Percentiles rank a stretch among this genome's conserved stretches.
phyloP scores from a whole-genome alignment of 2,113 vertebrate genomes.

The Aepyceros melampus region DNA sequence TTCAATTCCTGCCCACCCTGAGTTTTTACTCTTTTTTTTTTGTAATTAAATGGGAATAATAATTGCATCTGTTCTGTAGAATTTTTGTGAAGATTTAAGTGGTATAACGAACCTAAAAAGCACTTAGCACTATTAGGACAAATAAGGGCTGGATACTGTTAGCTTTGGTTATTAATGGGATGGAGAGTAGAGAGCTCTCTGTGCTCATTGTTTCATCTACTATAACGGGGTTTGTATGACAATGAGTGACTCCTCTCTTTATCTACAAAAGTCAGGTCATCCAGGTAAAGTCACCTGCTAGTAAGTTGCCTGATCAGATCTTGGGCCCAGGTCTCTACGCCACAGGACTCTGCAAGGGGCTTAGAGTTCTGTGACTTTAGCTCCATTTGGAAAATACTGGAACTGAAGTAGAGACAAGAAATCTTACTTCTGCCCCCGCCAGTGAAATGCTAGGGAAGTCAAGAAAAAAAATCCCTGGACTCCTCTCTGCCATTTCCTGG shows the following conservation, averaged over 20 bases:
- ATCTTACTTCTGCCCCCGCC: no score
- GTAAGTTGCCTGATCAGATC: slow-evolving; percentile 19
- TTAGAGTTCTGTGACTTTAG: background rate
- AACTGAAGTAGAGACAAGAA: background rate
- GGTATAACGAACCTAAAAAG: background rate
- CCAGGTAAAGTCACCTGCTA: slow-evolving; percentile 14
- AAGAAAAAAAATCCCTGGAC: background rate
- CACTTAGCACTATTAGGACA: background rate
- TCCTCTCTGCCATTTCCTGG: background rate
- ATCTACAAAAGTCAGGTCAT: background rate
- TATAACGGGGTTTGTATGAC: background rate
- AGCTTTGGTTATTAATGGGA: background rate
- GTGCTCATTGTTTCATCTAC: background rate
- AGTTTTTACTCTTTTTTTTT: background rate
- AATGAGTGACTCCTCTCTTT: background rate
- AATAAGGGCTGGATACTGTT: background rate
- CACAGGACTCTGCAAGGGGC: background rate
- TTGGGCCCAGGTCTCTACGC: background rate
- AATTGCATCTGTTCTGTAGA: background rate
- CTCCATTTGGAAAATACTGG: background rate
- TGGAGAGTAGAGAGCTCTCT: background rate
- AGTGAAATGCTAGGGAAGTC: background rate
- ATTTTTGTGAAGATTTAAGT: background rate
- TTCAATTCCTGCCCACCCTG: background rate
- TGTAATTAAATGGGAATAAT: background rate